These are phyloP conservation scores for Idaea straminata DNA, from an alignment of 2,888 invertebrate species.

Conservation along the genomic window DNA sequence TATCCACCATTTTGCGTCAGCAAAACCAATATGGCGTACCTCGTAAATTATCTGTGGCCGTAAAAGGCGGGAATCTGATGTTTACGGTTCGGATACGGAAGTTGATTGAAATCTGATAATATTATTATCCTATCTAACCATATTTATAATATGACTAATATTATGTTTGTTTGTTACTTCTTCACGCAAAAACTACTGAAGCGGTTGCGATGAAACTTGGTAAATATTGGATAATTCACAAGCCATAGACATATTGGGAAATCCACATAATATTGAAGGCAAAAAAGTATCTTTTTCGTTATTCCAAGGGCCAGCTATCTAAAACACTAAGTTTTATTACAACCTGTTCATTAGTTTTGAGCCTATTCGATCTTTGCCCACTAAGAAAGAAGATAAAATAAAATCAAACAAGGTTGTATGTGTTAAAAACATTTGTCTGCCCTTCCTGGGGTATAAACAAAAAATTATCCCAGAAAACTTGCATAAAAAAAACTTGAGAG, in stretches of 20 bases:
- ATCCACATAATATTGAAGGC: too few species aligned
- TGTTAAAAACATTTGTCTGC: not conserved
- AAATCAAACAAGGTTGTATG: not conserved
- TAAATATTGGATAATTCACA: not conserved
- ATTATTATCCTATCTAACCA: conserved; percentile 3
- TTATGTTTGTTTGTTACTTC: not conserved
- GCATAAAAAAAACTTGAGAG: too few species aligned
- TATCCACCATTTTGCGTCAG: conserved; percentile 37
- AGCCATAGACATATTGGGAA: too few species aligned
- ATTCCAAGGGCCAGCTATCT: too few species aligned
- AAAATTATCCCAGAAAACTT: too few species aligned
- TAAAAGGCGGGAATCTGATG: conserved; percentile 42
- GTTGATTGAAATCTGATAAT: conserved; percentile 41
- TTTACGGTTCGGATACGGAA: conserved; percentile 40
- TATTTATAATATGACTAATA: not conserved
- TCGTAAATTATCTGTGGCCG: conserved; percentile 51
- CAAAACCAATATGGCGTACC: conserved; percentile 41
- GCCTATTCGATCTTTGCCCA: not conserved
- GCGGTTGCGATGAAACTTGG: not conserved
- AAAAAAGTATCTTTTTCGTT: too few species aligned
- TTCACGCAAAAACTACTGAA: too few species aligned
- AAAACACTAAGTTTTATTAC: too few species aligned
- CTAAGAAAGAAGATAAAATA: not conserved
- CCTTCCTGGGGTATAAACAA: too few species aligned
- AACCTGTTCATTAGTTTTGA: too few species aligned